phyloP scores from a whole-genome alignment of 2,113 vertebrate species.

The Triplophysa siluroides region DNA sequence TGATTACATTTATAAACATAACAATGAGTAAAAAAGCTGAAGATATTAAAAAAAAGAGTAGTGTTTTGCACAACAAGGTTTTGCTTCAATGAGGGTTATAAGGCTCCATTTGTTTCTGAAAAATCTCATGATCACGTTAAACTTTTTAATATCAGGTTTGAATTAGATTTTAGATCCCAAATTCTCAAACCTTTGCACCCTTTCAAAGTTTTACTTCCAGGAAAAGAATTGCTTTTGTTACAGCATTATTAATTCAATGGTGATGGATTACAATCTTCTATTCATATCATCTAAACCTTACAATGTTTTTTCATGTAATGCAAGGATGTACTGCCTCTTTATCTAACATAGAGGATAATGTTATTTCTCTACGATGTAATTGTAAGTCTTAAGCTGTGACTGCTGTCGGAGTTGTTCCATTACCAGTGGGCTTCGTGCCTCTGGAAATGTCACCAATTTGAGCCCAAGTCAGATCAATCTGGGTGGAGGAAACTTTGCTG shows the following conservation, averaged over 20 bases:
- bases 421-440: constrained; percentile 31
- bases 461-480: constrained; percentile 46
- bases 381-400: constrained; percentile 20
- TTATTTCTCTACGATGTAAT: constrained; percentile 24
- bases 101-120: too few species aligned
- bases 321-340: neutral
- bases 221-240: too few species aligned
- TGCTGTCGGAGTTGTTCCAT: constrained; percentile 28
- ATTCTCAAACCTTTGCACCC: too few species aligned
- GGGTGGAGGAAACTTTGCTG: constrained; percentile 39
- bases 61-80: too few species aligned
- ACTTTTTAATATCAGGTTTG: too few species aligned
- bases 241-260: neutral
- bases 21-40: too few species aligned
- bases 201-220: too few species aligned
- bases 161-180: too few species aligned
- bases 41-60: too few species aligned
- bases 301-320: neutral
- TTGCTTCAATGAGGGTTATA: too few species aligned
- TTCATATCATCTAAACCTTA: neutral
- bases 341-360: neutral
- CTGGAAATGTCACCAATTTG: constrained; percentile 26
- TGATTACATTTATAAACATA: too few species aligned
- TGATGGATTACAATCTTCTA: neutral
- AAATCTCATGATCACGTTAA: too few species aligned